These are phyloP conservation scores for Plestiodon gilberti DNA, from an alignment of 2,113 vertebrate genomes.

Conservation along the genomic window DNA sequence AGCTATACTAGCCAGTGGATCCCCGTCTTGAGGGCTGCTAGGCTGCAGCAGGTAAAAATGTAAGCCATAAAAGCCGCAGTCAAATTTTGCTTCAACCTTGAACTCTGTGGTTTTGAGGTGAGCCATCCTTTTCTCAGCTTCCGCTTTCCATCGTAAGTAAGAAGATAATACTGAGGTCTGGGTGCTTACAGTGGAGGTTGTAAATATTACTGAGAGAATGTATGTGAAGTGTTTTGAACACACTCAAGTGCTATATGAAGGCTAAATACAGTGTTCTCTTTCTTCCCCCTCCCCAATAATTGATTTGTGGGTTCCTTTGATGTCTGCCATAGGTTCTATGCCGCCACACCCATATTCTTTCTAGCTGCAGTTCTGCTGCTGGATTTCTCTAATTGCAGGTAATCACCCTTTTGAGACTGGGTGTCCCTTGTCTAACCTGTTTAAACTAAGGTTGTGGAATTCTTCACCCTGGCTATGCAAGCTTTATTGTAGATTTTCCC, in stretches of 20 bases:
- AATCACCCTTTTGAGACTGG: not conserved
- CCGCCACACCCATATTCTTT: not conserved
- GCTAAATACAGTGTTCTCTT: not conserved
- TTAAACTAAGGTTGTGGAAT: not conserved
- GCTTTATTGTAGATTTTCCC: not conserved
- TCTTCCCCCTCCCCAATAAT: not conserved
- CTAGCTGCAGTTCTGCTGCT: not conserved
- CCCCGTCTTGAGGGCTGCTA: not conserved
- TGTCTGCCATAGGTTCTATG: not conserved
- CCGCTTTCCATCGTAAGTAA: not conserved
- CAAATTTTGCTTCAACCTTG: not conserved
- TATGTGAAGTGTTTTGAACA: not conserved
- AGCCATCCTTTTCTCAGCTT: not conserved
- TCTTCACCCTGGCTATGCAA: too few species aligned
- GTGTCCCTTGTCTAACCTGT: not conserved
- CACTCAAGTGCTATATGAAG: not conserved
- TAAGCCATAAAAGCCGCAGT: not conserved
- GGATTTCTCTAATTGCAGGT: not conserved
- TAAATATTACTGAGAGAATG: not conserved
- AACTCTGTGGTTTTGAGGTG: not conserved
- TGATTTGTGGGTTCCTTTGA: not conserved
- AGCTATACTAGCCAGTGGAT: not conserved
- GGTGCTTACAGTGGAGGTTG: not conserved
- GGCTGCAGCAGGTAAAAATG: not conserved
- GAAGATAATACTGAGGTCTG: not conserved